These are phyloP conservation scores for Thymelicus acteon DNA, from an alignment of 2,888 invertebrate genomes.

Conservation along the genomic window DNA sequence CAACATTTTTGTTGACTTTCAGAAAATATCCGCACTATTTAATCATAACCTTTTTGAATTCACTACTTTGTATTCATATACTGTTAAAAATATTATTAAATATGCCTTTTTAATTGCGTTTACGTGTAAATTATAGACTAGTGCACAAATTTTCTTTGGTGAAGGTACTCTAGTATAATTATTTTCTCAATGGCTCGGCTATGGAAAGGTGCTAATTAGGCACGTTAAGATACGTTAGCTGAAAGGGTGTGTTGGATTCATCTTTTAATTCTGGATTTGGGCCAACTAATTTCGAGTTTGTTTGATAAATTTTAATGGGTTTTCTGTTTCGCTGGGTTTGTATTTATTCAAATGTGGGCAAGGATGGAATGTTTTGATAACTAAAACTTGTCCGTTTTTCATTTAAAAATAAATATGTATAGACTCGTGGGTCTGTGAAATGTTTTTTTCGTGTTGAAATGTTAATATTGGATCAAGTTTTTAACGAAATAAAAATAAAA, in stretches of 20 bases:
- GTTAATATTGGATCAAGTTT: neutral
- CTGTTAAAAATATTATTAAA: too few species aligned
- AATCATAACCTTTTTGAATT: too few species aligned
- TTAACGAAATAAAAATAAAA: too few species aligned
- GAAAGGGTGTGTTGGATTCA: conserved; percentile 24
- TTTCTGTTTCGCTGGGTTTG: conserved; percentile 29
- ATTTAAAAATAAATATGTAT: conserved; percentile 9
- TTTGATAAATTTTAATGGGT: conserved; percentile 38
- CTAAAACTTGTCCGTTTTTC: conserved; percentile 13
- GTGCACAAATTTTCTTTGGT: too few species aligned
- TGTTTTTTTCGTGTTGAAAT: neutral
- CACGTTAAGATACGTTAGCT: conserved; percentile 43
- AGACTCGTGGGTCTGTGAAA: neutral
- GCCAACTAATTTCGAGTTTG: conserved; percentile 35
- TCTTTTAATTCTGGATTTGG: conserved; percentile 37
- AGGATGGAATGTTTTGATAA: conserved; percentile 27
- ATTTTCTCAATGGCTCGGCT: conserved; percentile 27
- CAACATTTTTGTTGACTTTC: too few species aligned
- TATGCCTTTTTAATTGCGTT: too few species aligned
- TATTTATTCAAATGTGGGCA: conserved; percentile 31
- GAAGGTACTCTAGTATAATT: neutral
- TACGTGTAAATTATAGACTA: too few species aligned
- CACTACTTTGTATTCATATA: too few species aligned
- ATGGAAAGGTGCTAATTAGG: conserved; percentile 56
- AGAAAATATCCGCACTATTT: too few species aligned